Evolutionary conservation across 2,113 vertebrate species (phyloP), one percentile per base, ranked within the genome.

Genomic region (Phainopepla nitens): DNA sequence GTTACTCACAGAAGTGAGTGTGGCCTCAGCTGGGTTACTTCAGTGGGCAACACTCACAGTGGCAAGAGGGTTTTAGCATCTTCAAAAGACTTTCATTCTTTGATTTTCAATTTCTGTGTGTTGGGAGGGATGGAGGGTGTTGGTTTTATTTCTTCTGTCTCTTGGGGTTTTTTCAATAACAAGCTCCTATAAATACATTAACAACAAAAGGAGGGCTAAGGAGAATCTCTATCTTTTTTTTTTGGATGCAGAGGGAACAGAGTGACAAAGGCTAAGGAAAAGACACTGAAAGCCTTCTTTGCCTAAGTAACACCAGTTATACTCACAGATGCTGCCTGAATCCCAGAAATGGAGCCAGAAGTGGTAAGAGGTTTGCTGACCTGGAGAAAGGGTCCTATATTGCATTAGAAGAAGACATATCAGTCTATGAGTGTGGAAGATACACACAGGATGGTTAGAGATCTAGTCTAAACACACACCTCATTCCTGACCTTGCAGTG

Each of bases 71-170:
- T 36, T 87, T 75, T 36, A 88, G 11, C 22, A 70, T 28, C 68
- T 28, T 56, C 35, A 62, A 71, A 86, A 81, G 16, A 19, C 5
- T 66, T 69, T 51, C n/a, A 20, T 80, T 90, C 2, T 65, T 82
- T 68, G 7, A 33, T 33, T 71, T 80, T 68, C 27, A 56, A 39
- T 35, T 49, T 66, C 56, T 21, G 2, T 58, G 15, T 36, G 10
- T 13, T 50, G 17, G 6, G 9, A 41, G 35, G 21, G 18, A 18
- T 2, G 4, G 12, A 25, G 18, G 3, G 3, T 2, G 1, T 35
- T 35, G n/a, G 5, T 6, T n/a, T 8, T 10, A 47, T 24, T 68
- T 8, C 20, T 7, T 39, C 13, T 23, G 3, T 15, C 14, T 54
- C 45, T 22, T 27, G 6, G 24, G 8, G 0, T 9, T 10, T 41